phyloP scores from a whole-genome alignment of 2,888 invertebrate species.

The Alloscopus bannaensis region DNA sequence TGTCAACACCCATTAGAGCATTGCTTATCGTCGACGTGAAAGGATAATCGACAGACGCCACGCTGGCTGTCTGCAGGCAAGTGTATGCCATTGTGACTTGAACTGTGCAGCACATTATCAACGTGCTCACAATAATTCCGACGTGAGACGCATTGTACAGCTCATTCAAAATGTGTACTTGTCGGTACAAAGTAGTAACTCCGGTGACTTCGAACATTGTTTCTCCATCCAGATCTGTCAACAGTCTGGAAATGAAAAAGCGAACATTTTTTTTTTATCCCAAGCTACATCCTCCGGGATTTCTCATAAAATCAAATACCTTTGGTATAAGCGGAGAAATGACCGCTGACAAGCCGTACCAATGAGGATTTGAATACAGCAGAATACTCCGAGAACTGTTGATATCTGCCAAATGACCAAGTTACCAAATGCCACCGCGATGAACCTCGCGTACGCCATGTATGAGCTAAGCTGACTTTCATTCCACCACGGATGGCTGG shows the following conservation, averaged over 20 bases:
- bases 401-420: slow-evolving; percentile 3
- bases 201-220: background rate
- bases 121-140: slow-evolving; percentile 1
- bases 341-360: slow-evolving; percentile 8
- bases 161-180: background rate
- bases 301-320: background rate
- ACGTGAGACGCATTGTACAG: background rate
- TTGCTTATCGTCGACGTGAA: background rate
- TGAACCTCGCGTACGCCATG: slow-evolving; percentile 4
- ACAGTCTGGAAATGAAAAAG: background rate
- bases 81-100: slow-evolving; percentile 8
- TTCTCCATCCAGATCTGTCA: background rate
- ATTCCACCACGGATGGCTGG: slow-evolving; percentile 1
- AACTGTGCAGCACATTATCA: background rate
- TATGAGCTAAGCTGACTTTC: background rate
- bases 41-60: background rate
- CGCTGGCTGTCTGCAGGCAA: background rate
- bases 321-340: background rate
- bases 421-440: slow-evolving; percentile 8
- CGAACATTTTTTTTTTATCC: background rate
- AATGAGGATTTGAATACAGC: slow-evolving; percentile 3
- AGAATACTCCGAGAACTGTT: slow-evolving; percentile 14
- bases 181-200: background rate
- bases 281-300: background rate
- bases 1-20: background rate